Conservation (phyloP, 2,113 vertebrate genomes). For the Muscicapa adusta region DNA sequence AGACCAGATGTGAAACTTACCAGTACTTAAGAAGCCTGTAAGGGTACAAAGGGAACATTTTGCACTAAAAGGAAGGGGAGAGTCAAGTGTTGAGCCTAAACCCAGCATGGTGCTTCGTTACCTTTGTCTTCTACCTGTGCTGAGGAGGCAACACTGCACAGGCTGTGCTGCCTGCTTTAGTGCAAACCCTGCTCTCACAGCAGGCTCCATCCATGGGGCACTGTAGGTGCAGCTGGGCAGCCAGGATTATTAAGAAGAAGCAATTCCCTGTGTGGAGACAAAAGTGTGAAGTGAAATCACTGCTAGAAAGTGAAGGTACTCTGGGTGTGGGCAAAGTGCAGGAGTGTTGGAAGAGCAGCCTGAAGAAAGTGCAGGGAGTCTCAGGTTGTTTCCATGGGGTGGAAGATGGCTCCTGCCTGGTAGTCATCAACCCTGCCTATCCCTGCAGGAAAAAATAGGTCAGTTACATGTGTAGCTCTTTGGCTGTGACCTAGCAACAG, state of each 20-base stretch:
- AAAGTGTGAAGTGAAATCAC: background rate
- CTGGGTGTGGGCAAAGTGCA: background rate
- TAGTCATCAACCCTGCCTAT: fast-evolving
- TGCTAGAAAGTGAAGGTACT: background rate
- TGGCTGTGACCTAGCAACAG: background rate
- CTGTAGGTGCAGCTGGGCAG: no score
- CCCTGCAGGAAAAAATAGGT: background rate
- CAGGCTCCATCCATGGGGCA: fast-evolving
- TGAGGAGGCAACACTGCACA: fast-evolving
- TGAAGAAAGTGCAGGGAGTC: background rate
- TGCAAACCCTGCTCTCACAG: background rate
- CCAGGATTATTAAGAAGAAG: background rate
- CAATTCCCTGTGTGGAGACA: background rate
- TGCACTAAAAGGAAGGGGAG: background rate
- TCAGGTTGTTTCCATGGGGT: fast-evolving
- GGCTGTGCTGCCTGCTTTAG: background rate
- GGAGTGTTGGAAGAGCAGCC: background rate
- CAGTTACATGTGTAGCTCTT: background rate
- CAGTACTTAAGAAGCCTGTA: background rate
- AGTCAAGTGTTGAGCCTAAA: background rate
- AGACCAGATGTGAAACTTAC: no score
- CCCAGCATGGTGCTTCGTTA: fast-evolving
- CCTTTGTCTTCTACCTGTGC: background rate
- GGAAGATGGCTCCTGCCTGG: background rate
- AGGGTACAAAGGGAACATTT: background rate